Evolutionary conservation across 2,888 invertebrate genomes (phyloP).

Genomic region (Acleris sparsana): DNA sequence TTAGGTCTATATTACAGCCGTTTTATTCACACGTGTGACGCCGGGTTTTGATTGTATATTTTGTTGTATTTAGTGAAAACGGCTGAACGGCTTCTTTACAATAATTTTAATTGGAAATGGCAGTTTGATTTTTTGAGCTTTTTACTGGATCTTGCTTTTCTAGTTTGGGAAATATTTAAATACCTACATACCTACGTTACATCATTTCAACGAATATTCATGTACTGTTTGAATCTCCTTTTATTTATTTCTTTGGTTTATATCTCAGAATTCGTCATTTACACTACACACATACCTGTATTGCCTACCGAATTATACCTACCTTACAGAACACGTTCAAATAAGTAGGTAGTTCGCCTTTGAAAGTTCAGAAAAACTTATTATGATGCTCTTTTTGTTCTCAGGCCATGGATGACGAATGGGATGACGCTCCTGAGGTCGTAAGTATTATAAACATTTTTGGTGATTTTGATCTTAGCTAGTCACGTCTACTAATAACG

Average conservation of each 20-base stretch:
- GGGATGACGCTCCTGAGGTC: slow-evolving; percentile 76
- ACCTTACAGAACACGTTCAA: no score
- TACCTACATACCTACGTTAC: no score
- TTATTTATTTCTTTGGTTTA: no score
- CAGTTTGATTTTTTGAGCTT: no score
- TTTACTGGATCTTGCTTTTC: no score
- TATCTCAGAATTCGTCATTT: no score
- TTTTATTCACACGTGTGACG: slow-evolving; percentile 12
- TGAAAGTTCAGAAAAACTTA: not conserved
- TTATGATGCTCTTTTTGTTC: slow-evolving; percentile 38
- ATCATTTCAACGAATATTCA: no score
- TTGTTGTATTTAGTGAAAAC: not conserved
- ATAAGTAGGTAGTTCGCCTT: not conserved
- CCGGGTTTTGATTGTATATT: slow-evolving; percentile 24
- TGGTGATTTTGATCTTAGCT: not conserved
- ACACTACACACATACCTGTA: no score
- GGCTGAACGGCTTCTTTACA: not conserved
- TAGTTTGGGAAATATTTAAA: no score
- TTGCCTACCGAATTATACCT: no score
- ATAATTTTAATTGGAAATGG: not conserved
- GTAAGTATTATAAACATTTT: slow-evolving; percentile 50
- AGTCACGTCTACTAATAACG: no score
- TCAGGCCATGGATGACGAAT: slow-evolving; percentile 82
- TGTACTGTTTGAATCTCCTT: no score
- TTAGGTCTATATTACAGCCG: not conserved